Percentiles rank a stretch among this genome's conserved stretches.
Evolutionary conservation across 1,140 invertebrate genomes (phyloP).

Genomic region (Drosophila rhopaloa): DNA sequence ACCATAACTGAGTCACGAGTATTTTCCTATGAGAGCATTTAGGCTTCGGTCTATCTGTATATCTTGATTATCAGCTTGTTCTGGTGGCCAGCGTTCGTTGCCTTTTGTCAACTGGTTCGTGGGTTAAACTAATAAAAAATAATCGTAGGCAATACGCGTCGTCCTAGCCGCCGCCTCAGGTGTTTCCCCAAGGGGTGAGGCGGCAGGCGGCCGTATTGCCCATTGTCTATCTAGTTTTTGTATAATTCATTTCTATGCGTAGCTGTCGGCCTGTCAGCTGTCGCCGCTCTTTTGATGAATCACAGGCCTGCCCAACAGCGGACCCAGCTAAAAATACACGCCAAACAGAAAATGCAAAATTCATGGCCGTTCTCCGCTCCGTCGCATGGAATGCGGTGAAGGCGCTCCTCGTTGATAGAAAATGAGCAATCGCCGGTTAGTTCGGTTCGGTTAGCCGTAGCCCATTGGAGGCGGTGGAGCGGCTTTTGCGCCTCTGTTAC

Average conservation of each 20-base stretch:
- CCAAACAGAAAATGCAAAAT: constrained; percentile 73
- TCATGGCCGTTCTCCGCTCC: constrained; percentile 59
- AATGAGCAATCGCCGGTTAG: constrained; percentile 49
- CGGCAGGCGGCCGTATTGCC: constrained; percentile 28
- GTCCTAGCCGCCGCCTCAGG: constrained; percentile 53
- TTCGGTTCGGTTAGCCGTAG: constrained; percentile 21
- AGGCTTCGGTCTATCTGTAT: constrained; percentile 3
- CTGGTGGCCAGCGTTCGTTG: constrained; percentile 34
- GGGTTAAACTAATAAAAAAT: constrained; percentile 65
- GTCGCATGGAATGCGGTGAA: constrained; percentile 67
- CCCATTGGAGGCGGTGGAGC: constrained; percentile 6
- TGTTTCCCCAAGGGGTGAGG: constrained; percentile 62
- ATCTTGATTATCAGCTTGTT: not conserved
- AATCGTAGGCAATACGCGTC: constrained; percentile 59
- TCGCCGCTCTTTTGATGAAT: constrained; percentile 79
- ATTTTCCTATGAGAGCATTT: constrained; percentile 19
- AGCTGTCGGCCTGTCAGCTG: constrained; percentile 72
- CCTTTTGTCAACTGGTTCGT: constrained; percentile 61
- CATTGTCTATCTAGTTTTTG: constrained; percentile 61
- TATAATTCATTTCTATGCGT: constrained; percentile 79
- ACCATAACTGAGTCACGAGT: not conserved
- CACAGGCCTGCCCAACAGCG: constrained; percentile 66
- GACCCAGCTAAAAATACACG: constrained; percentile 71
- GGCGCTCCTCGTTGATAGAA: constrained; percentile 52
- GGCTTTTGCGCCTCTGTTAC: constrained; percentile 42